These are phyloP conservation scores for Mesopsocus fuscifrons DNA, from an alignment of 2,888 invertebrate genomes.

Conservation along the genomic window DNA sequence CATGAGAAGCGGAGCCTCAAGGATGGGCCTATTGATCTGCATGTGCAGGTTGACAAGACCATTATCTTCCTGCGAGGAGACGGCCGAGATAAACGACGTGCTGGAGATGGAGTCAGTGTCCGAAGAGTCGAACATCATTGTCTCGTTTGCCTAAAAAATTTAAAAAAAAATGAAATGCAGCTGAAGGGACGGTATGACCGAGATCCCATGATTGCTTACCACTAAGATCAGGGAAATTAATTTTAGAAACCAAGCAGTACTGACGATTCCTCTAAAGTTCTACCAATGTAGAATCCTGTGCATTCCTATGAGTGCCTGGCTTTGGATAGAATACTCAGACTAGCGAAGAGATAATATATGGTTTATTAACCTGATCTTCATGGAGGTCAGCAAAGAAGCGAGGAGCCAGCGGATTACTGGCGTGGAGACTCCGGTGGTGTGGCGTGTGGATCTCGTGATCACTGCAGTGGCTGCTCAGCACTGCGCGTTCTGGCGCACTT, in stretches of 20 bases:
- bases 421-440: slow-evolving; percentile 32
- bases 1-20: slow-evolving; percentile 86
- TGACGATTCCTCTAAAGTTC: too few species aligned
- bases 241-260: too few species aligned
- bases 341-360: too few species aligned
- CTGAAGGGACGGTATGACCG: neutral
- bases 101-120: slow-evolving; percentile 67
- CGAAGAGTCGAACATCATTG: slow-evolving; percentile 35
- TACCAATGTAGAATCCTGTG: too few species aligned
- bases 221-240: too few species aligned
- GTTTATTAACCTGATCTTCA: slow-evolving; percentile 16
- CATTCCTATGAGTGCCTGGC: too few species aligned
- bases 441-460: slow-evolving; percentile 43
- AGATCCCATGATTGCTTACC: too few species aligned
- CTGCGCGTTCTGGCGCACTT: slow-evolving; percentile 16
- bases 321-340: too few species aligned
- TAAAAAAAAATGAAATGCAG: slow-evolving; percentile 2
- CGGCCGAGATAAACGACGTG: slow-evolving; percentile 73
- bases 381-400: slow-evolving; percentile 16
- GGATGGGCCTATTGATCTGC: slow-evolving; percentile 81
- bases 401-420: slow-evolving; percentile 21
- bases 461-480: slow-evolving; percentile 34
- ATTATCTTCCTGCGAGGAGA: slow-evolving; percentile 83
- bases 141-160: slow-evolving; percentile 15
- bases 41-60: slow-evolving; percentile 83